Evolutionary conservation across 1,140 invertebrate species (phyloP).

Genomic region (Bicyclus anynana): DNA sequence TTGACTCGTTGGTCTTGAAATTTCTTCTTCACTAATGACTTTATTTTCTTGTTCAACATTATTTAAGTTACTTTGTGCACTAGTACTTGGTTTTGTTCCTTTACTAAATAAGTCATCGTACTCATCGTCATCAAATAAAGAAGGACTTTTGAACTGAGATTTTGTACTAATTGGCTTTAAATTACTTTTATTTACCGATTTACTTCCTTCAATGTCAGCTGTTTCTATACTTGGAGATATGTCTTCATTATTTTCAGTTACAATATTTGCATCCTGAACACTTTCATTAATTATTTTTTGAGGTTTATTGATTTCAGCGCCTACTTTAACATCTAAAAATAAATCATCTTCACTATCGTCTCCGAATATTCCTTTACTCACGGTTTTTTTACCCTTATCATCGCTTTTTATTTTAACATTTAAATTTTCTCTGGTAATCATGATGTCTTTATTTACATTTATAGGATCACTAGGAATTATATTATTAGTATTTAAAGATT

Average conservation of each 20-base stretch:
- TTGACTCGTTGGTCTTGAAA: not conserved
- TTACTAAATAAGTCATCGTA: conserved; percentile 21
- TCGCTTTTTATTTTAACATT: conserved; percentile 6
- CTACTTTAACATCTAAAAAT: conserved; percentile 14
- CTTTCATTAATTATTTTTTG: conserved; percentile 1
- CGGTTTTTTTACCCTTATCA: conserved; percentile 4
- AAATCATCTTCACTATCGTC: conserved; percentile 29
- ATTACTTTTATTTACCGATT: not conserved
- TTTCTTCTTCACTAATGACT: not conserved
- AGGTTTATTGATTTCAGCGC: not conserved
- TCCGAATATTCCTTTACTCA: conserved; percentile 24
- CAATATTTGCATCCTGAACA: not conserved
- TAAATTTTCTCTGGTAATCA: not conserved
- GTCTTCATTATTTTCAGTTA: not conserved
- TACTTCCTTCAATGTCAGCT: not conserved
- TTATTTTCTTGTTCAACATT: not conserved
- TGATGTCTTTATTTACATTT: conserved; percentile 3
- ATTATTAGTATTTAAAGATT: conserved; percentile 1
- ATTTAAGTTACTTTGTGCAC: not conserved
- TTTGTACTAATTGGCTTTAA: not conserved
- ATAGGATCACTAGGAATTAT: not conserved
- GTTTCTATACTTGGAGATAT: not conserved
- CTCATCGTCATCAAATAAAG: conserved; percentile 46
- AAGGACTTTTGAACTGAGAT: conserved; percentile 34
- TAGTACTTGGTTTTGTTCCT: not conserved